Evolutionary conservation across 2,797 vertebrate genomes (phyloP).

Genomic region (Yasuhikotakia modesta): DNA sequence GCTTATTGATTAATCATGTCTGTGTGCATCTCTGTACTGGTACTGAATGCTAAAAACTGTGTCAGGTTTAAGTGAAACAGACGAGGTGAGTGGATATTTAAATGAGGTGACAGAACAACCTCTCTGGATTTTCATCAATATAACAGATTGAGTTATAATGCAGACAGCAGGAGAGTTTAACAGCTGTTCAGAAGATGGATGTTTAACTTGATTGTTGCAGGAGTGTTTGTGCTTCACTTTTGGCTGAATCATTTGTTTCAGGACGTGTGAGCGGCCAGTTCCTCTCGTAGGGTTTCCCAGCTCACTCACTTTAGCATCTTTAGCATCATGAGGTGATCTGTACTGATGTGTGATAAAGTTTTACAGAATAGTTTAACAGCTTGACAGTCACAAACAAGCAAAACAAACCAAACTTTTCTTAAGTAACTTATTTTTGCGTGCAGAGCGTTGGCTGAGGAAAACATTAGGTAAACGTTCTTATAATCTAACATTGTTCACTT

Average conservation of each 20-base stretch:
- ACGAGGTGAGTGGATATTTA: background rate
- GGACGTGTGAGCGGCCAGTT: slow-evolving; percentile 70
- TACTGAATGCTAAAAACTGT: background rate
- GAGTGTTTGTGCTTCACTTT: slow-evolving; percentile 68
- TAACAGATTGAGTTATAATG: slow-evolving; percentile 79
- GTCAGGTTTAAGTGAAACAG: background rate
- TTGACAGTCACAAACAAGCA: too few species aligned
- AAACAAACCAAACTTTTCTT: too few species aligned
- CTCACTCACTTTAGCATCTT: too few species aligned
- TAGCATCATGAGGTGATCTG: too few species aligned
- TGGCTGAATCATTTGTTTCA: slow-evolving; percentile 73
- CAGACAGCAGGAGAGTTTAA: slow-evolving; percentile 73
- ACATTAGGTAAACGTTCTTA: too few species aligned
- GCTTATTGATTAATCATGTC: slow-evolving; percentile 46
- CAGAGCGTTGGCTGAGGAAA: too few species aligned
- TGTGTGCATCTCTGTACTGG: background rate
- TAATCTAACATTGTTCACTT: background rate
- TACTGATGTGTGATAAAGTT: too few species aligned
- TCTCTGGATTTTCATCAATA: slow-evolving; percentile 5
- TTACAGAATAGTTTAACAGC: too few species aligned
- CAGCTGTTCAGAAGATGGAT: slow-evolving; percentile 78
- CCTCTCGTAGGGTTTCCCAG: slow-evolving; percentile 62
- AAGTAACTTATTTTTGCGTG: too few species aligned
- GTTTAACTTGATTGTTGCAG: slow-evolving; percentile 64
- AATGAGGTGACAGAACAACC: background rate